Evolutionary conservation across 2,113 vertebrate species (phyloP).

Genomic region (Megalops atlanticus): DNA sequence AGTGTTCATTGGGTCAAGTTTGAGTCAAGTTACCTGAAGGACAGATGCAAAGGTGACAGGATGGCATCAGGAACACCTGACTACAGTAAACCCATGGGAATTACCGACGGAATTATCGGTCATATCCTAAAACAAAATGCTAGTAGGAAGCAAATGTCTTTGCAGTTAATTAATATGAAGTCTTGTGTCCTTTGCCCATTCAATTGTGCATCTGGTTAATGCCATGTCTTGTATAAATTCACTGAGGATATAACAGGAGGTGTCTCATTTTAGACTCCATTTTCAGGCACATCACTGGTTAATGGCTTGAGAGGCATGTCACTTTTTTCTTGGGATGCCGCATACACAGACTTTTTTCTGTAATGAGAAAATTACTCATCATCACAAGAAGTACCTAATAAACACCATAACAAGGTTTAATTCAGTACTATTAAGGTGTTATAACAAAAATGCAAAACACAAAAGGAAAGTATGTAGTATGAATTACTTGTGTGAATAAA

Average conservation of each 20-base stretch:
- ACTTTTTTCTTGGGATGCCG: not conserved
- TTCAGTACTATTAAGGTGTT: no score
- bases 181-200: not conserved
- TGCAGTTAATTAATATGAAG: not conserved
- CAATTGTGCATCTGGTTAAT: not conserved
- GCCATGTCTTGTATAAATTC: not conserved
- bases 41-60: not conserved
- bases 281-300: not conserved
- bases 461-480: no score
- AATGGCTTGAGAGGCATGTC: not conserved
- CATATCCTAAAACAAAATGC: no score
- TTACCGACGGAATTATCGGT: no score
- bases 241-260: not conserved
- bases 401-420: not conserved
- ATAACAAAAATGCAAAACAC: no score
- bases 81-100: no score
- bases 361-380: constrained; percentile 23
- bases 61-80: no score
- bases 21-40: not conserved
- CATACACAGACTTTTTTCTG: constrained; percentile 45
- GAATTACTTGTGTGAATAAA: no score
- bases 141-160: no score
- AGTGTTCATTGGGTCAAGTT: not conserved
- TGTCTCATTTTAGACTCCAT: not conserved
- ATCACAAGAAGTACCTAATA: not conserved